A percentile compares a stretch with the other conserved stretches of the same genome.
Evolutionary conservation across 1,140 invertebrate species (phyloP).

Genomic region (Bombus superbus): DNA sequence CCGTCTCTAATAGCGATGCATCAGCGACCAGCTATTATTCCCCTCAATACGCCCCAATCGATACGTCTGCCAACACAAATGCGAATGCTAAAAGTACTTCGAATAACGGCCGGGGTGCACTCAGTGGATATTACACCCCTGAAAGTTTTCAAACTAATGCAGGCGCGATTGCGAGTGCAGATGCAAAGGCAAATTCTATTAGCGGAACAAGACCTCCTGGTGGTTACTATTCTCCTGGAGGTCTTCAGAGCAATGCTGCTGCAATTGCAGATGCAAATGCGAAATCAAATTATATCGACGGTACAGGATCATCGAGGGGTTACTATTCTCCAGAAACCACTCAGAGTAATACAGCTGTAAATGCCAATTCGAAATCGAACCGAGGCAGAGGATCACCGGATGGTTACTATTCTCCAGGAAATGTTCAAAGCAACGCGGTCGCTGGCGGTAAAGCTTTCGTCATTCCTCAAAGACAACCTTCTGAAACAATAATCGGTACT

Average conservation of each 20-base stretch:
- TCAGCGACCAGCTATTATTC: slow-evolving; percentile 6
- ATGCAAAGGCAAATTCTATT: background rate
- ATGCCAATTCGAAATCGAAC: background rate
- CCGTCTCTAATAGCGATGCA: background rate
- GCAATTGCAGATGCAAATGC: background rate
- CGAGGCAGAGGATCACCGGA: background rate
- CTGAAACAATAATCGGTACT: background rate
- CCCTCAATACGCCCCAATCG: background rate
- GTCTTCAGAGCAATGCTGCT: too few species aligned
- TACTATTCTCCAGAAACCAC: background rate
- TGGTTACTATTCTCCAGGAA: background rate
- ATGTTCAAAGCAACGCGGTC: slow-evolving; percentile 40
- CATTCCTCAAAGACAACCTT: slow-evolving; percentile 2
- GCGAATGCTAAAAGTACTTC: slow-evolving; percentile 23
- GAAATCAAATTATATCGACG: background rate
- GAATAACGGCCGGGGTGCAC: background rate
- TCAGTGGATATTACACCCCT: background rate
- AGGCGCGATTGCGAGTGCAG: background rate
- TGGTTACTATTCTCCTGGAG: background rate
- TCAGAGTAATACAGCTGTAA: background rate
- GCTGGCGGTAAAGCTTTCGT: slow-evolving; percentile 29
- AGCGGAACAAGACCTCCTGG: background rate
- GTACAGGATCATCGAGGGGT: background rate
- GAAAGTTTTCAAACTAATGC: background rate
- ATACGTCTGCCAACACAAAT: slow-evolving; percentile 22